phyloP scores from a whole-genome alignment of 2,113 vertebrate species.

The Camelus dromedarius region DNA sequence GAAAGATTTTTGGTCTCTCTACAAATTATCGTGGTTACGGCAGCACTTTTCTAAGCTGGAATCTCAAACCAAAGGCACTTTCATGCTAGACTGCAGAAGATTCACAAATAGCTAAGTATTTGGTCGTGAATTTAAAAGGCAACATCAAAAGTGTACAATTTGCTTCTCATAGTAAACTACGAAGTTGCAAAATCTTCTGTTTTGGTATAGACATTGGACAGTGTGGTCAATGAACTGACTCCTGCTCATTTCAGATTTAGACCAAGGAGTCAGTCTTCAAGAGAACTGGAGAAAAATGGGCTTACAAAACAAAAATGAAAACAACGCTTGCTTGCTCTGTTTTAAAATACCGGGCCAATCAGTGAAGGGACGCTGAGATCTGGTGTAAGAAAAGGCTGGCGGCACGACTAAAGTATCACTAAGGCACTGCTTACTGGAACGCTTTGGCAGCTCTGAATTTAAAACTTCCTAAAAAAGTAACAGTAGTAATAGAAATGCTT shows the following conservation, averaged over 20 bases:
- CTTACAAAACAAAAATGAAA: slow-evolving; percentile 49
- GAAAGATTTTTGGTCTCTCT: slow-evolving; percentile 96
- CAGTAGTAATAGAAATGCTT: slow-evolving; percentile 91
- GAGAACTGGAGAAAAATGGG: slow-evolving; percentile 75
- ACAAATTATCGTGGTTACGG: slow-evolving; percentile 91
- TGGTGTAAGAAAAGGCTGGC: slow-evolving; percentile 84
- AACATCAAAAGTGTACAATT: slow-evolving; percentile 90
- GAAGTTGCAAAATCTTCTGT: slow-evolving; percentile 83
- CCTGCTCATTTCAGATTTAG: slow-evolving; percentile 68
- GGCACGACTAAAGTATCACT: slow-evolving; percentile 89
- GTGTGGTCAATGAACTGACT: slow-evolving; percentile 78
- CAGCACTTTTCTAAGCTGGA: slow-evolving; percentile 96
- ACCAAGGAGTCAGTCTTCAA: slow-evolving; percentile 80
- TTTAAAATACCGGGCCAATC: slow-evolving; percentile 83
- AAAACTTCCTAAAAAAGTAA: slow-evolving; percentile 92
- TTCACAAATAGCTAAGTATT: slow-evolving; percentile 91
- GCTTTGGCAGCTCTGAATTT: slow-evolving; percentile 98
- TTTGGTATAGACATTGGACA: slow-evolving; percentile 88
- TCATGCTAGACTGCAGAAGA: slow-evolving; percentile 96
- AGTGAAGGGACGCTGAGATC: slow-evolving; percentile 77
- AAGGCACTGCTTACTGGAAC: slow-evolving; percentile 99
- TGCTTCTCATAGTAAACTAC: slow-evolving; percentile 85
- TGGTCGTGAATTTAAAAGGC: slow-evolving; percentile 96
- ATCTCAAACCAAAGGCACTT: slow-evolving; percentile 99
- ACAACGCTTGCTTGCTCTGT: slow-evolving; percentile 43